A percentile compares a stretch with the other conserved stretches of the same genome.
phyloP scores from a whole-genome alignment of 2,888 invertebrate genomes.

The Spialia ferax region DNA sequence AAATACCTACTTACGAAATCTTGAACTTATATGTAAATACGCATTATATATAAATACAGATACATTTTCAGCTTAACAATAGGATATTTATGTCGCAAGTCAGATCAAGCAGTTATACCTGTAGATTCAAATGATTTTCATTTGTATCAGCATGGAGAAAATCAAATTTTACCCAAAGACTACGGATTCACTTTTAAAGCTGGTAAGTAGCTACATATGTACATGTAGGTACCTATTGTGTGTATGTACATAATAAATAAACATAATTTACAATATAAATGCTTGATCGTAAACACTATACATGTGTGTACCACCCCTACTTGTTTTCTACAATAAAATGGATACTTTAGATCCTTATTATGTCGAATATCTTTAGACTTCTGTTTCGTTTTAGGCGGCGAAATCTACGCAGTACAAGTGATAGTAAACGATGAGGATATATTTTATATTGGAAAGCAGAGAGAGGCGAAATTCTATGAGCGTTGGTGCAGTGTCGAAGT shows the following conservation, averaged over 20 bases:
- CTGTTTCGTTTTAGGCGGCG: slow-evolving; percentile 68
- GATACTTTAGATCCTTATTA: too few species aligned
- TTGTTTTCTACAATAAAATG: too few species aligned
- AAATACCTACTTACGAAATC: neutral
- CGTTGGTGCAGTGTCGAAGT: slow-evolving; percentile 86
- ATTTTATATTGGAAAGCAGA: slow-evolving; percentile 87
- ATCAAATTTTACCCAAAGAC: slow-evolving; percentile 85
- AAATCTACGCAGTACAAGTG: slow-evolving; percentile 82
- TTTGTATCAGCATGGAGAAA: slow-evolving; percentile 88
- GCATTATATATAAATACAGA: neutral
- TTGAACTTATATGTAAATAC: neutral
- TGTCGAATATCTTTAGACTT: neutral
- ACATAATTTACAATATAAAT: too few species aligned
- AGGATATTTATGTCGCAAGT: slow-evolving; percentile 87
- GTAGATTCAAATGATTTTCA: slow-evolving; percentile 84
- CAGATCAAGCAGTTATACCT: slow-evolving; percentile 68
- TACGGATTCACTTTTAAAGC: slow-evolving; percentile 88
- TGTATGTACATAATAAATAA: too few species aligned
- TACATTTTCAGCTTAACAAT: slow-evolving; percentile 84
- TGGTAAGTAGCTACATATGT: slow-evolving; percentile 67
- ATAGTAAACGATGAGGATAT: slow-evolving; percentile 81
- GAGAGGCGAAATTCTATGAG: slow-evolving; percentile 87
- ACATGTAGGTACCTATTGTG: too few species aligned
- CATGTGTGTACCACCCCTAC: too few species aligned
- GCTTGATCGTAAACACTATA: too few species aligned